Evolutionary conservation across 2,113 vertebrate genomes (phyloP).

Genomic region (Polyodon spathula): DNA sequence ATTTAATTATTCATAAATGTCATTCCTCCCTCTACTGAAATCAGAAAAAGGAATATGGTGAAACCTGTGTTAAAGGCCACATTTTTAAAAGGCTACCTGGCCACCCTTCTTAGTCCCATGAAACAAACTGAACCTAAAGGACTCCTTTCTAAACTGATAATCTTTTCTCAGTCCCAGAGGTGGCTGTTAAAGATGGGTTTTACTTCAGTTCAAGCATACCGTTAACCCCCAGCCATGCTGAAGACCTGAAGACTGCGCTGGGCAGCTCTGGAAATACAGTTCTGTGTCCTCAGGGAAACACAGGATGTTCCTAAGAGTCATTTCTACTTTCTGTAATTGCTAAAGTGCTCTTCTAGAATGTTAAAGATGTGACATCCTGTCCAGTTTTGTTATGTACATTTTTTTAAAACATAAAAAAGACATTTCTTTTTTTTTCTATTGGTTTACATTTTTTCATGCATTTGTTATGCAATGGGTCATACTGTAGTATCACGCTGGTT

Average conservation of each 20-base stretch:
- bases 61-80: neutral
- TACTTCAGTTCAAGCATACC: neutral
- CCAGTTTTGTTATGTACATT: too few species aligned
- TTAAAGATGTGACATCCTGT: too few species aligned
- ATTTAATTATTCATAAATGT: constrained; percentile 17
- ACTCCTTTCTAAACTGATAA: neutral
- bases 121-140: constrained; percentile 6
- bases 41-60: neutral
- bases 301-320: neutral
- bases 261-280: neutral
- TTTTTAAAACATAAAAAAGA: too few species aligned
- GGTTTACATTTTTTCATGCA: too few species aligned
- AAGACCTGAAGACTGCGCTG: neutral
- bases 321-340: neutral
- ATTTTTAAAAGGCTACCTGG: neutral
- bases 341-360: neutral
- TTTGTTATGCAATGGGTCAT: too few species aligned
- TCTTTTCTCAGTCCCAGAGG: constrained; percentile 9
- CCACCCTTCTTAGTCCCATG: neutral
- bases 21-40: constrained; percentile 2
- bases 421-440: too few species aligned
- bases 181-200: constrained; percentile 11
- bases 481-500: too few species aligned
- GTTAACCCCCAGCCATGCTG: neutral
- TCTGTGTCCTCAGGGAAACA: neutral